phyloP scores from a whole-genome alignment of 2,888 invertebrate species.

The Andrena flavipes region DNA sequence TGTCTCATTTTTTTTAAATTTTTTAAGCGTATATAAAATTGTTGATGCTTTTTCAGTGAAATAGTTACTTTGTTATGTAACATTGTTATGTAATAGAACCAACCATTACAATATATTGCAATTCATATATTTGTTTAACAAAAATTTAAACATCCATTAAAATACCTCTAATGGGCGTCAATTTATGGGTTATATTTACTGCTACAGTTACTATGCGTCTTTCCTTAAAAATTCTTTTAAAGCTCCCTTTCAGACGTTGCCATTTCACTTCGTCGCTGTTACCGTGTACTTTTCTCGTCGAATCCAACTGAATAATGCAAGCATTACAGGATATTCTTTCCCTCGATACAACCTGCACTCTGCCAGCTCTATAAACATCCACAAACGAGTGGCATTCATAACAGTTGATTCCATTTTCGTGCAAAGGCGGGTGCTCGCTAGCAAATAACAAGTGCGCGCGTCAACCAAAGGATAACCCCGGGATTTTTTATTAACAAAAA shows the following conservation, averaged over 20 bases:
- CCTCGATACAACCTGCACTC: slow-evolving; percentile 30
- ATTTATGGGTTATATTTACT: not conserved
- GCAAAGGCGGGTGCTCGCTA: slow-evolving; percentile 1
- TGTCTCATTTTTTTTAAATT: too few species aligned
- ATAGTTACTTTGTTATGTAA: too few species aligned
- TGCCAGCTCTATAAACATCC: slow-evolving; percentile 44
- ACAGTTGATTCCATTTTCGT: slow-evolving; percentile 50
- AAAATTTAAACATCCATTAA: too few species aligned
- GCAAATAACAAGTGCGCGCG: slow-evolving; percentile 37
- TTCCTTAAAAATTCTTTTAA: slow-evolving; percentile 50
- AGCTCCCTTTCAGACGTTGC: slow-evolving; percentile 41
- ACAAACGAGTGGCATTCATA: slow-evolving; percentile 51
- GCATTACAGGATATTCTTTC: slow-evolving; percentile 52
- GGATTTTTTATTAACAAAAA: slow-evolving; percentile 14
- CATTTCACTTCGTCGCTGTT: slow-evolving; percentile 52
- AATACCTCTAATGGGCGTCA: not conserved
- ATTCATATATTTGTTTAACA: too few species aligned
- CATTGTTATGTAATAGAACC: too few species aligned
- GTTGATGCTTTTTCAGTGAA: too few species aligned
- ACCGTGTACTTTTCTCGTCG: slow-evolving; percentile 45
- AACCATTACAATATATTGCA: too few species aligned
- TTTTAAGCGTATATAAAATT: too few species aligned
- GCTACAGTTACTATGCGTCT: slow-evolving; percentile 7
- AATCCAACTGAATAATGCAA: slow-evolving; percentile 57
- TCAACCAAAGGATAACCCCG: slow-evolving; percentile 34